Evolutionary conservation across 2,797 vertebrate species (phyloP), one percentile per base, ranked within the genome.

Genomic region (Danio aesculapii): DNA sequence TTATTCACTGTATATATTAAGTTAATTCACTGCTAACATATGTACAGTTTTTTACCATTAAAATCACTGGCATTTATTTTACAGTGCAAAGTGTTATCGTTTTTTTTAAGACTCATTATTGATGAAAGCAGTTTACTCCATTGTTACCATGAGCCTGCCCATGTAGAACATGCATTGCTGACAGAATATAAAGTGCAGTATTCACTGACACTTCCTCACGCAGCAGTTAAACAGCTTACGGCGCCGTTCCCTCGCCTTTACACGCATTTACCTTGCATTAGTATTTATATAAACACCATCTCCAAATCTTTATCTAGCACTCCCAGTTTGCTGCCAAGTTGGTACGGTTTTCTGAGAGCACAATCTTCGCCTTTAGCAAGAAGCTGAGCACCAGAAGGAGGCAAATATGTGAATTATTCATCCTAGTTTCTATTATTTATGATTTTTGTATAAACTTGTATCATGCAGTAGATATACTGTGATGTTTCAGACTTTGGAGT

Each of bases 361-460:
- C 77, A 80, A 50, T 77, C 66, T 80, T 73, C 13, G 53, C 88
- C 84, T 46, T 57, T 59, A 89, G 89, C 80, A 61, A 85, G 77
- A 81, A 64, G 75, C 74, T 75, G 43, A 55, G 83, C 83, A 59
- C 82, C 83, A 72, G 58, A 53, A 86, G 81, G 76, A 66, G 58
- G 57, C 63, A 81, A 83, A 43, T 30, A 49, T 77, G 81, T 91
- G 74, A 90, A 88, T 89, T 81, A 89, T 89, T 85, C 81, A 85
- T 72, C 21, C n/a, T n/a, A 6, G 81, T 83, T 81, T 81, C 89
- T 70, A 88, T 88, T 90, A 90, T 91, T 90, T 83, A 87, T 84
- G 68, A 67, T 71, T 87, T 87, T 84, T 82, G 50, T 85, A 75
- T 88, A 81, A 81, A 83, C 73, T 81, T 71, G 78, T 81, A 82